A percentile compares a stretch with the other conserved stretches of the same genome.
phyloP scores from a whole-genome alignment of 2,113 vertebrate species.

The Vireo altiloquus region DNA sequence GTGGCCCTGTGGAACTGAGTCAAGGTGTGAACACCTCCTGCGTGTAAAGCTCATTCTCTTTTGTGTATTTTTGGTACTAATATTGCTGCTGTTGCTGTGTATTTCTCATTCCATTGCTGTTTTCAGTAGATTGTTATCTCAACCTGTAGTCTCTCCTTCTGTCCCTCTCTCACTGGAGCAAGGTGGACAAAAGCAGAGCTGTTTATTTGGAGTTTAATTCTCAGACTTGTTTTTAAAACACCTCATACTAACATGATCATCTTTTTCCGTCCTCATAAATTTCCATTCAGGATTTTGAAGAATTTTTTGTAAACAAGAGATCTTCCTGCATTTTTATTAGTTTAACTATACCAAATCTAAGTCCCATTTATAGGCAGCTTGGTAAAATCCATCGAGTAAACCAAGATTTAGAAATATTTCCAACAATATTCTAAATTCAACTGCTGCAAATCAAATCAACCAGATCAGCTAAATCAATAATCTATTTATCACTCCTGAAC shows the following conservation, averaged over 20 bases:
- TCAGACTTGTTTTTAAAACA: neutral
- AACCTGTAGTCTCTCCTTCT: neutral
- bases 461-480: neutral
- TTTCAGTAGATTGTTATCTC: neutral
- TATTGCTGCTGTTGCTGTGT: neutral
- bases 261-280: neutral
- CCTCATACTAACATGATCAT: no score
- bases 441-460: neutral
- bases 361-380: neutral
- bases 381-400: neutral
- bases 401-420: neutral
- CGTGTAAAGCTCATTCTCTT: neutral
- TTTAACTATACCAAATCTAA: neutral
- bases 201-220: neutral
- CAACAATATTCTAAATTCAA: neutral
- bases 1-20: neutral
- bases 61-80: neutral
- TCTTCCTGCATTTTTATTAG: neutral
- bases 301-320: neutral
- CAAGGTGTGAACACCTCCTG: neutral
- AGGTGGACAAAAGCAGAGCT: accelerated
- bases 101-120: neutral
- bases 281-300: neutral
- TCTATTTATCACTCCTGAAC: neutral
- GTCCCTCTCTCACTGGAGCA: neutral